Evolutionary conservation across 2,113 vertebrate species (phyloP).

Genomic region (Centropus unirufus): DNA sequence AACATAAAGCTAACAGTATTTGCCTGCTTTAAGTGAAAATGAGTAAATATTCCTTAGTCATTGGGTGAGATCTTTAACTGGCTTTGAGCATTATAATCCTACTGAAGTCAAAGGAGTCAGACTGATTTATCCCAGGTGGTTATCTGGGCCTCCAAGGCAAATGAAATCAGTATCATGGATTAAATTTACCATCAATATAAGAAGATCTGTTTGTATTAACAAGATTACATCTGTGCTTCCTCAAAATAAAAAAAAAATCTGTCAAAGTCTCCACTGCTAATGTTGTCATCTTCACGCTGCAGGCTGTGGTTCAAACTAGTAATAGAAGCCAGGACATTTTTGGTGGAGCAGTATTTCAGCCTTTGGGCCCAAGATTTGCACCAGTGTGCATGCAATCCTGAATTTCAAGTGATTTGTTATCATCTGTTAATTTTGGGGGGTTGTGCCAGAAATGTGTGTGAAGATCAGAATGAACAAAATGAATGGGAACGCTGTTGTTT

Average conservation of each 20-base stretch:
- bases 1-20: background rate
- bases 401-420: background rate
- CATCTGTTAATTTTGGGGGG: background rate
- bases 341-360: background rate
- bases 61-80: background rate
- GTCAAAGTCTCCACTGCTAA: background rate
- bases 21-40: conserved; percentile 11
- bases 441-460: background rate
- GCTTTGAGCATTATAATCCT: background rate
- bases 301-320: background rate
- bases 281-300: background rate
- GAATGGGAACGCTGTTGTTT: background rate
- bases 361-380: background rate
- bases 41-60: background rate
- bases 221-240: background rate
- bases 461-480: background rate
- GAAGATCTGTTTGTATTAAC: background rate
- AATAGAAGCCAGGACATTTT: background rate
- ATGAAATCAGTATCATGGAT: background rate
- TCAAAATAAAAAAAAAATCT: background rate
- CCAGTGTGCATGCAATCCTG: background rate
- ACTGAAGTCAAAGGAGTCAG: background rate
- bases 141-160: background rate
- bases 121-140: conserved; percentile 21
- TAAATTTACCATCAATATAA: background rate